Conservation (phyloP, 1,140 invertebrate species). For the Cydia amplana region DNA sequence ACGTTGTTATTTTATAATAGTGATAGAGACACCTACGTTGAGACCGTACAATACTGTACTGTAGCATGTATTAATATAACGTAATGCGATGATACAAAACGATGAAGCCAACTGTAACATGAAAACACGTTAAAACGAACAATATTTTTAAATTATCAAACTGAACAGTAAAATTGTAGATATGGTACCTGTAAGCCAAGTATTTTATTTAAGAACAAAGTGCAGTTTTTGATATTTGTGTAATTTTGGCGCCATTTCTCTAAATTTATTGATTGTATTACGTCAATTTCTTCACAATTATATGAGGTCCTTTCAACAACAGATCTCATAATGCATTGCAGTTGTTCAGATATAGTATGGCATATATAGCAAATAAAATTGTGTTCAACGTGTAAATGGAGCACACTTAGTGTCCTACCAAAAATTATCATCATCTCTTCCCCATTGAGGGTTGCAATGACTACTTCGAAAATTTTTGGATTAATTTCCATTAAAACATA, state of each 20-base stretch:
- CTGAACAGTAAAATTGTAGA: too few species aligned
- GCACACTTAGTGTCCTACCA: neutral
- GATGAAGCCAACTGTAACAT: too few species aligned
- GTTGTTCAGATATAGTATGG: neutral
- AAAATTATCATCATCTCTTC: neutral
- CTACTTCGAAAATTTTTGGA: neutral
- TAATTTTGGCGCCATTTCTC: neutral
- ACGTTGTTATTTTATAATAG: too few species aligned
- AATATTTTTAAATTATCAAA: too few species aligned
- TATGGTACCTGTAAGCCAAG: neutral
- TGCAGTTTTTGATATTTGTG: neutral
- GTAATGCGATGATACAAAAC: too few species aligned
- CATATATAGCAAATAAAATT: neutral
- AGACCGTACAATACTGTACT: too few species aligned
- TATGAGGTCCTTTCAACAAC: neutral
- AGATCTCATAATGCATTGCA: neutral
- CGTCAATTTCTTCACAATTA: neutral
- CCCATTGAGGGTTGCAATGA: neutral
- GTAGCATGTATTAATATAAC: too few species aligned
- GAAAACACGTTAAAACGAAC: too few species aligned
- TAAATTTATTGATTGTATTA: neutral
- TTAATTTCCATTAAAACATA: neutral
- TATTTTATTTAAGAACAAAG: neutral
- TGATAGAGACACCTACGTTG: too few species aligned
- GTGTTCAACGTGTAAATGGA: neutral